These are phyloP conservation scores for Centroberyx gerrardi DNA, from an alignment of 2,797 vertebrate genomes.

Conservation along the genomic window DNA sequence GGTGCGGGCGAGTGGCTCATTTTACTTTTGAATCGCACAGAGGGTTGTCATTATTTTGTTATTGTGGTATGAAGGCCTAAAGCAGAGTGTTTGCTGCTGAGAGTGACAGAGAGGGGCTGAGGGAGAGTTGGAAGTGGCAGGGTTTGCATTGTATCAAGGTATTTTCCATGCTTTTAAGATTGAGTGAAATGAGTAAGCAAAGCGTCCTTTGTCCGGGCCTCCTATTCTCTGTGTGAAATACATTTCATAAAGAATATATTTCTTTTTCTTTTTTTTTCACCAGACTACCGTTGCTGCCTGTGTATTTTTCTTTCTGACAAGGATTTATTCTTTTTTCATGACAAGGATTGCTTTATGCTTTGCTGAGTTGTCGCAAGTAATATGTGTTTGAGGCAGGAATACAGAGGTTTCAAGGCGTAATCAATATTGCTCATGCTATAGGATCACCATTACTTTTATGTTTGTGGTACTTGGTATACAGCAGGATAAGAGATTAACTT, in stretches of 20 bases:
- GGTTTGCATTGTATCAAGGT: neutral
- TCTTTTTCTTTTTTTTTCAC: neutral
- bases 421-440: neutral
- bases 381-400: constrained; percentile 5
- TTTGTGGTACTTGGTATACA: too few species aligned
- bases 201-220: constrained; percentile 23
- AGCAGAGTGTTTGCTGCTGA: neutral
- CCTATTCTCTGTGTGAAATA: constrained; percentile 9
- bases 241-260: constrained; percentile 3
- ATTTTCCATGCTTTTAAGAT: neutral
- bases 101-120: neutral
- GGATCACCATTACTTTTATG: neutral
- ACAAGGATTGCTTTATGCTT: constrained; percentile 4
- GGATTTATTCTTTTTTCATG: neutral
- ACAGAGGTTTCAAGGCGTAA: neutral
- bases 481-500: too few species aligned
- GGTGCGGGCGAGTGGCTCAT: neutral
- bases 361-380: constrained; percentile 11
- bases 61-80: neutral
- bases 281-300: neutral
- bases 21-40: neutral
- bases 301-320: neutral
- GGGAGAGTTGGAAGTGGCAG: neutral
- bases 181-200: constrained; percentile 26
- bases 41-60: neutral